These are phyloP conservation scores for Holothuria scabra DNA, from an alignment of 53 echinoderm and acorn worm species.

Conservation along the genomic window DNA sequence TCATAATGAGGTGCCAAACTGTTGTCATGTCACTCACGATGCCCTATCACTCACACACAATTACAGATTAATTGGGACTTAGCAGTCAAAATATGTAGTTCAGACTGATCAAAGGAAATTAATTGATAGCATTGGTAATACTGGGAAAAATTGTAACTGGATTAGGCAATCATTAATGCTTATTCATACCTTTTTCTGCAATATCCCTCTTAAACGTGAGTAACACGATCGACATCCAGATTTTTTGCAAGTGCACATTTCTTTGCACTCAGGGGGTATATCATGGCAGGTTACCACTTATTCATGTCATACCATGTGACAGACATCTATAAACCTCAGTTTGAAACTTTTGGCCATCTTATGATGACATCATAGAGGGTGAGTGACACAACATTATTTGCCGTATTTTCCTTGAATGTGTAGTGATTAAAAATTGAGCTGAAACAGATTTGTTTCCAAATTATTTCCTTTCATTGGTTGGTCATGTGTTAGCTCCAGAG, in stretches of 20 bases:
- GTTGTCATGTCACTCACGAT: slow-evolving; percentile 1
- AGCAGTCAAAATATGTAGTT: slow-evolving; percentile 1
- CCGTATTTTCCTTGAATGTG: background rate
- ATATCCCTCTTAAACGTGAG: slow-evolving; percentile 16
- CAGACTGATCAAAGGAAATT: slow-evolving; percentile 11
- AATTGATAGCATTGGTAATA: slow-evolving; percentile 2
- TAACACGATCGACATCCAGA: slow-evolving; percentile 9
- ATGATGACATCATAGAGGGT: background rate
- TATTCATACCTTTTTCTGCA: slow-evolving; percentile 4
- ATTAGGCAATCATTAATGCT: background rate
- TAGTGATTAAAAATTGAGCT: background rate
- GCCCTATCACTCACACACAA: background rate
- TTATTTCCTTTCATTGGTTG: background rate
- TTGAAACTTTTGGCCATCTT: background rate
- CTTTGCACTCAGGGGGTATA: too few relatives aligned
- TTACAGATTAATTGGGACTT: slow-evolving; percentile 13
- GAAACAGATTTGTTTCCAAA: too few relatives aligned
- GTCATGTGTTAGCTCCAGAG: background rate
- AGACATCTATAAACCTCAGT: background rate
- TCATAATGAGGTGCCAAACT: slow-evolving; percentile 8
- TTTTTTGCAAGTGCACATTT: background rate
- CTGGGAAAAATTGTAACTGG: slow-evolving; percentile 2
- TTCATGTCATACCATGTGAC: background rate
- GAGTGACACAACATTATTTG: slow-evolving; percentile 10
- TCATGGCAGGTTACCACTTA: slow-evolving; percentile 2